phyloP scores from a whole-genome alignment of 2,797 vertebrate genomes.

The Sciaenops ocellatus region DNA sequence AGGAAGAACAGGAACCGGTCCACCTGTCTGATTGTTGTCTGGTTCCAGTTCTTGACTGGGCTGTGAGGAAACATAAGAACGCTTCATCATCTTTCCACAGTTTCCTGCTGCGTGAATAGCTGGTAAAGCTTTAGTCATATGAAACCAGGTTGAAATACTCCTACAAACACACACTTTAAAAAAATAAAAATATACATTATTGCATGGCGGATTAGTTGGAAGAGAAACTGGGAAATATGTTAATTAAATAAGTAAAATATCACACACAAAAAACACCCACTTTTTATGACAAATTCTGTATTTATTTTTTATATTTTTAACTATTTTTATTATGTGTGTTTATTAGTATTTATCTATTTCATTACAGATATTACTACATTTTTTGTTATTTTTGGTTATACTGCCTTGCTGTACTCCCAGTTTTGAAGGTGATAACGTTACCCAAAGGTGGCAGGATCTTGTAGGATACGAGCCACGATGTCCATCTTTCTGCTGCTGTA shows the following conservation, averaged over 20 bases:
- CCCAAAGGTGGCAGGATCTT: constrained; percentile 82
- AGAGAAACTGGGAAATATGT: neutral
- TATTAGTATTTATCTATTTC: neutral
- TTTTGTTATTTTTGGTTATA: neutral
- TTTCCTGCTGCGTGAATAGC: neutral
- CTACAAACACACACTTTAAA: neutral
- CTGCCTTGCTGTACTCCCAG: neutral
- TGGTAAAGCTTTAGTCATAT: neutral
- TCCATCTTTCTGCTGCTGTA: constrained; percentile 80
- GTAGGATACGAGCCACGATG: constrained; percentile 80
- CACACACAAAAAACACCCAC: neutral
- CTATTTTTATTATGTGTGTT: neutral
- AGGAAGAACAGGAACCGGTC: constrained; percentile 86
- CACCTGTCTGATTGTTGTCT: constrained; percentile 80
- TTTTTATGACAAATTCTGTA: no score
- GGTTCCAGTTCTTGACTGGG: constrained; percentile 79
- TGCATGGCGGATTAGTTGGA: neutral
- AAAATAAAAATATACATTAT: neutral
- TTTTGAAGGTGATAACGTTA: constrained; percentile 47
- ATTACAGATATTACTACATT: no score
- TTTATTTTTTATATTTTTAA: neutral
- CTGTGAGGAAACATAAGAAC: constrained; percentile 62
- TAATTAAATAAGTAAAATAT: neutral
- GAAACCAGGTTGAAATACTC: neutral
- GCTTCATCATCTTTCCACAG: neutral